Evolutionary conservation across 1,140 invertebrate genomes (phyloP), one percentile per base, ranked within the genome.

Genomic region (Leptinotarsa texana): DNA sequence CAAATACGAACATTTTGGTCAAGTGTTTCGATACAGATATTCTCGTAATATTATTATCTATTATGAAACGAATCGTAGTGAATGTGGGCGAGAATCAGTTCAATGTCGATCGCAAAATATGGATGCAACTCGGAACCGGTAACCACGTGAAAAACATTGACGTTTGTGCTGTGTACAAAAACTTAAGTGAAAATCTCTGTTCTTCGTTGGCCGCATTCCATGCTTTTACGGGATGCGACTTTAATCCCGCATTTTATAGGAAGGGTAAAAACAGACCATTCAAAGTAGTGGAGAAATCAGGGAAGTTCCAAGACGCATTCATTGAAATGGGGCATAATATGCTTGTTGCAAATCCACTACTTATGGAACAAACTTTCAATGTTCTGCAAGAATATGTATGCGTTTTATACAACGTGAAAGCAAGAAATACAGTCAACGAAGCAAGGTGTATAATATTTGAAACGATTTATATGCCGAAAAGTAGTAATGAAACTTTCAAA

Each of bases 1-100:
- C 15, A 61, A 70, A 57, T 70, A 24, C 47, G n/a, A 70, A 70
- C 15, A 57, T 70, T 18, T 51, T 27, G 49, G 24, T 70, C 15
- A 70, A 70, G 22, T 70, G 42, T 57, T 49, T n/a, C 22, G 69
- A 70, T 57, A 51, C 42, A 49, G 69, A 70, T 70, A 24, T 17
- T 70, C 27, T 33, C 27, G 27, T 33, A 33, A 33, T 33, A 33
- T 33, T 33, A 33, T 33, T 33, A 33, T 33, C 27, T 15, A 21
- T 24, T 48, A 70, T 13, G 42, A 11, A 15, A 47, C 33, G n/a
- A n/a, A 70, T n/a, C 13, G 18, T 70, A 2, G 18, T n/a, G 3
- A 47, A 13, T 48, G 48, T 18, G 24, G 24, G 24, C 24, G 24
- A 27, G 24, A 27, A 27, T 27, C 24, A 27, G 24, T 27, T 27